Evolutionary conservation across 2,888 invertebrate species (phyloP).

Genomic region (Fragum sueziense): DNA sequence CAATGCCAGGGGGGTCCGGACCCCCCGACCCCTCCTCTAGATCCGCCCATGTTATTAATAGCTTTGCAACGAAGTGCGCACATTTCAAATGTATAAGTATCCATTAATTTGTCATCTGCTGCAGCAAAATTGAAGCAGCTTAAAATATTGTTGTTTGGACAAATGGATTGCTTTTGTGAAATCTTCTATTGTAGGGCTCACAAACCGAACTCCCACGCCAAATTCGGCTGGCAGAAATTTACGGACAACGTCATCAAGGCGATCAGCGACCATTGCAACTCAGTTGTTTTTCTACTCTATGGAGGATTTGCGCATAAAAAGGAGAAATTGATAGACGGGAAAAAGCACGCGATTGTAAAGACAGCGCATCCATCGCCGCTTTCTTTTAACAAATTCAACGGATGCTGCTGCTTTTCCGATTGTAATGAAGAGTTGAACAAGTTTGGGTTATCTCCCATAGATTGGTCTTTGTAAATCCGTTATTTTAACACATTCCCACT

Average conservation of each 20-base stretch:
- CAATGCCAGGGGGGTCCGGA: too few relatives aligned
- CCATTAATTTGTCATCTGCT: too few relatives aligned
- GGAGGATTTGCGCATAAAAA: slow-evolving; percentile 80
- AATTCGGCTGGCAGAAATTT: slow-evolving; percentile 78
- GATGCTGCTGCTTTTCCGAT: slow-evolving; percentile 77
- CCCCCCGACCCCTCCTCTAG: too few relatives aligned
- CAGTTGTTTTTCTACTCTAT: slow-evolving; percentile 79
- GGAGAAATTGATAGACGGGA: slow-evolving; percentile 70
- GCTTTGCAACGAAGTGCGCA: too few relatives aligned
- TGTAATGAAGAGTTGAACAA: slow-evolving; percentile 69
- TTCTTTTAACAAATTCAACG: slow-evolving; percentile 73
- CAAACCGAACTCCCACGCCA: slow-evolving; percentile 76
- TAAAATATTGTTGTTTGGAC: too few relatives aligned
- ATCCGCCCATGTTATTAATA: too few relatives aligned
- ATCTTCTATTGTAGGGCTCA: slow-evolving; percentile 71
- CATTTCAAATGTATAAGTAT: too few relatives aligned
- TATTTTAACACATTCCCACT: too few relatives aligned
- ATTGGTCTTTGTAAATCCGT: slow-evolving; percentile 75
- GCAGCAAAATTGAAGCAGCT: too few relatives aligned
- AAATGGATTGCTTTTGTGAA: too few relatives aligned
- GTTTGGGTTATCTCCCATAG: slow-evolving; percentile 64
- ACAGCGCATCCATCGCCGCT: slow-evolving; percentile 80
- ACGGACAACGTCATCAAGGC: slow-evolving; percentile 76
- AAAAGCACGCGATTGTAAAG: slow-evolving; percentile 74
- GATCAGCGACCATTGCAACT: slow-evolving; percentile 65